Percentiles rank a stretch among this genome's conserved stretches.
These are phyloP conservation scores for Drosophila ficusphila DNA, from an alignment of 1,140 invertebrate genomes.

Conservation along the genomic window DNA sequence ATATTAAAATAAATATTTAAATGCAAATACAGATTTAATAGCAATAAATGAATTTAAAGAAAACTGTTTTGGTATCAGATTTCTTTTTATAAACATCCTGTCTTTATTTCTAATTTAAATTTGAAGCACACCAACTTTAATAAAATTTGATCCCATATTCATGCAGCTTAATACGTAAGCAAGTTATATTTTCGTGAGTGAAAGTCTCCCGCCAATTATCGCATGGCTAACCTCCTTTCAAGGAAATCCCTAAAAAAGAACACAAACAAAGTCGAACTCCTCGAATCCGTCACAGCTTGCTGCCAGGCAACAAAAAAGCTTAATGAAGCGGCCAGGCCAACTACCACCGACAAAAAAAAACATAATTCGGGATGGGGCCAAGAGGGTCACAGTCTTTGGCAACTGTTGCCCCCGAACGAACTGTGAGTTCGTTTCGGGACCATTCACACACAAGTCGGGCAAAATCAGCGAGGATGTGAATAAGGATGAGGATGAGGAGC, in stretches of 20 bases:
- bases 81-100: too few species aligned
- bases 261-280: constrained; percentile 52
- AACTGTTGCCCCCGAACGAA: constrained; percentile 61
- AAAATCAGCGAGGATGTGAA: neutral
- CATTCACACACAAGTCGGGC: constrained; percentile 62
- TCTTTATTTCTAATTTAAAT: too few species aligned
- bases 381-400: constrained; percentile 65
- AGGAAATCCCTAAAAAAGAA: constrained; percentile 2
- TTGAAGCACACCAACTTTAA: too few species aligned
- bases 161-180: neutral
- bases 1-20: neutral
- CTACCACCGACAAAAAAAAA: constrained; percentile 1
- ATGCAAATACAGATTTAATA: too few species aligned
- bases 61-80: too few species aligned
- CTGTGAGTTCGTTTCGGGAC: constrained; percentile 53
- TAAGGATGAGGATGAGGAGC: neutral
- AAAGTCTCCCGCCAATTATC: constrained; percentile 25
- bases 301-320: constrained; percentile 50
- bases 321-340: constrained; percentile 60
- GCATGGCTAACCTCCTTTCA: constrained; percentile 1
- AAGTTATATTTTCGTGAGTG: neutral
- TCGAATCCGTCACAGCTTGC: constrained; percentile 62
- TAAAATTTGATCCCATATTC: too few species aligned
- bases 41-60: too few species aligned
- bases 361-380: neutral